Base-by-base conservation (phyloP, 53 echinoderm and acorn worm genomes). In the Actinopyga echinites region DNA sequence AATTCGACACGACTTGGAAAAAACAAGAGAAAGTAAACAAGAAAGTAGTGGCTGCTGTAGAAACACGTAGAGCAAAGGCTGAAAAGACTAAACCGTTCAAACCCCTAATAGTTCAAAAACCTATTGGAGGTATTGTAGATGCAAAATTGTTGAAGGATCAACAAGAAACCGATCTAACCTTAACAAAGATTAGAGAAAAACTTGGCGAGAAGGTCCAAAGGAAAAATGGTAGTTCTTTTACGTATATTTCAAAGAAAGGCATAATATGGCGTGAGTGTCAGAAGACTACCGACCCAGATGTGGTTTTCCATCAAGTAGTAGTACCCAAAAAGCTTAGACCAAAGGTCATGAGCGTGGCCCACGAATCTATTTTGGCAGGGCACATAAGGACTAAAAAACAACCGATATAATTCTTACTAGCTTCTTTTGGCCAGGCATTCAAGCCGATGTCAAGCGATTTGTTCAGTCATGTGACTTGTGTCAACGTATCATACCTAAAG, bases 401-500 rank as follows among this genome's bases (percentile, higher is more conserved):
- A 37, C 37, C 7, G 37, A 37, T 37, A 37, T 3, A 37, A 37
- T 37, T 37, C 37, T 37, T 37, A 37, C n/a, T n/a, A n/a, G n/a
- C n/a, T n/a, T n/a, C n/a, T 49, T 49, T 44, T 90, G 86, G 86
- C 84, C 83, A 21, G 84, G 87, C 21, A 17, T 74, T 11, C 86
- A 87, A 65, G 42, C 84, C 29, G 86, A 87, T 30, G 40, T 87
- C 0, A 49, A 65, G 30, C 79, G 87, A 21, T 87, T 65, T 31
- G 79, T 79, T 60, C 84, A 77, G 23, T 91, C 80, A 2, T 87
- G 91, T 68, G 87, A 91, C 75, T 58, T 85, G 33, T 85, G 60
- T 26, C 57, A 74, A 20, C 74, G 85, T 2, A 85, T 59, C 4
- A 57, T 56, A 31, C 75, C 74, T 1, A 85, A 85, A 55, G 75